Evolutionary conservation across 2,888 invertebrate genomes (phyloP), one percentile per base, ranked within the genome.

Genomic region (Drosophila setosimentum): DNA sequence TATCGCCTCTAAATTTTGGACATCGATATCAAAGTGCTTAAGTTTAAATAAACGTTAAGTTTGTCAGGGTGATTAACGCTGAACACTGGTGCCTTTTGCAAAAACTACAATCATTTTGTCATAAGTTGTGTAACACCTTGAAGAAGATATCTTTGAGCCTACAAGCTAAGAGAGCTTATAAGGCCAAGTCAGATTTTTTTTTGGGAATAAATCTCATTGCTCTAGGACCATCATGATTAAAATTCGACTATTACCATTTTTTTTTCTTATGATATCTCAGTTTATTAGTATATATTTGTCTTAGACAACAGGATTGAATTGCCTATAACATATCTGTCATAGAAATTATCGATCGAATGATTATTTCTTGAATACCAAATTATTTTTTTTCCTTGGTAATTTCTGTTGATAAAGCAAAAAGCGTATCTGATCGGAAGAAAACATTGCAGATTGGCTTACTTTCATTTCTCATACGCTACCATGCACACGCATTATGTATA

Each of bases 361-460:
- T 45, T 8, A 45, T 45, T 45, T 2, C 45, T 24, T 24, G 24
- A 4, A 8, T 16, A 45, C 8, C 8, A 45, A 45, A 45, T 2
- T 24, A 8, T 16, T 45, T 16, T 2, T 16, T 45, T 45, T 24
- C 4, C 45, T 24, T 21, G 24, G 4, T 24, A 45, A 8, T 45
- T 24, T 45, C 16, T 45, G 16, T 67, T 27, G 33, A 45, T 50
- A 49, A 35, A 37, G 57, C 67, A 68, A 67, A 50, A 32, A 68
- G 70, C 53, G 69, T 69, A 18, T 58, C 69, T 42, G 69, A 68
- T 68, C 69, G 51, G 32, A 68, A 58, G 58, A 58, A 45, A 53
- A 40, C 48, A 69, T 37, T 49, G 18, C 55, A 29, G 33, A 60
- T 49, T 55, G 60, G 32, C 60, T 69, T 55, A 70, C 69, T 70